Base-by-base conservation (phyloP, 2,797 vertebrate species). In the Coregonus sp. region DNA sequence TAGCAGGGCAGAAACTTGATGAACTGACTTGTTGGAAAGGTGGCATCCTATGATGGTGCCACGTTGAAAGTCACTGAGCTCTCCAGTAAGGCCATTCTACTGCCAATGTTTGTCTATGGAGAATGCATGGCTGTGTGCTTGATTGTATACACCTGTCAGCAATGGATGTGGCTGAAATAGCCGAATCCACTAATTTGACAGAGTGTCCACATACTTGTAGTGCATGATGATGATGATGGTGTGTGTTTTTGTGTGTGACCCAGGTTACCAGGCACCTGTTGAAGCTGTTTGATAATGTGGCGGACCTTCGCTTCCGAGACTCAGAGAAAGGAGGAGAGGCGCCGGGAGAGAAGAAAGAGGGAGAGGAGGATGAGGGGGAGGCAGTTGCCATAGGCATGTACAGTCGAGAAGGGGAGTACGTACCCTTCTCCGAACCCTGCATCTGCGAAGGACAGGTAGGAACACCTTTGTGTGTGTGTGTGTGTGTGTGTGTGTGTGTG, bases 271-370 rank as follows among this genome's bases (percentile, higher is more conserved):
- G 91, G 51, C 93, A 95, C 79, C 89, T 96, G 74, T 73, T 96
- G 72, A 95, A 96, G 87, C 91, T 96, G 52, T 92, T 94, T 89
- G 93, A 95, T 86, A 94, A 91, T 78, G 82, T 94, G 87, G 91
- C 94, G 82, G 95, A 96, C 83, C 86, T 96, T 82, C 89, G 88
- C 88, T 95, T 95, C 86, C 86, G 89, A 85, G 89, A 93, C 72
- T 84, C 86, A n/a, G 85, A 83, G 4, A 59, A 61, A 14, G 76
- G 82, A 65, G 50, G 77, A 79, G 78, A 85, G 75, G 77, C 71
- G 7, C 69, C 6, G 6, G 37, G 40, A 47, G 40, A 11, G 16
- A 59, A 86, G 67, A 68, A 76, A 37, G 72, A 76, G 35, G 81
- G 81, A 12, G 86, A 91, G 72, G 77, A 78, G 14, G 87, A 91